These are phyloP conservation scores for Pyrrhosoma nymphula DNA, from an alignment of 2,888 invertebrate species.

Conservation along the genomic window DNA sequence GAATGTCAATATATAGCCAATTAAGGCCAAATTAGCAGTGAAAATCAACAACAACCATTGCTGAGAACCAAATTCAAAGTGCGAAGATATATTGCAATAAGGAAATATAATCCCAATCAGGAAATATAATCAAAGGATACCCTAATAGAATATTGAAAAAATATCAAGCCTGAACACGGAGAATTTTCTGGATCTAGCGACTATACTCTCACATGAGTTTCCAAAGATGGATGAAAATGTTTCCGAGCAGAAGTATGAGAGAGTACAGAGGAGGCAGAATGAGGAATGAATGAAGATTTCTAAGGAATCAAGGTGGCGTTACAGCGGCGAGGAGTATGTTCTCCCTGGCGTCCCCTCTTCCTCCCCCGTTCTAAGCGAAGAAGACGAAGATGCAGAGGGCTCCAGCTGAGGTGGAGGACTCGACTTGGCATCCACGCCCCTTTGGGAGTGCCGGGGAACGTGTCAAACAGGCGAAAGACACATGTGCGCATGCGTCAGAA, in stretches of 20 bases:
- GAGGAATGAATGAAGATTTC: background rate
- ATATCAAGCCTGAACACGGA: too few species aligned
- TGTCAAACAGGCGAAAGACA: background rate
- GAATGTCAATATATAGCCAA: too few species aligned
- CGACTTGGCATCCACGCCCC: background rate
- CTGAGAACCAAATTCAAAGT: too few species aligned
- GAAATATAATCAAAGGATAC: too few species aligned
- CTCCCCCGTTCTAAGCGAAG: background rate
- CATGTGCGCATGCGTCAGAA: background rate
- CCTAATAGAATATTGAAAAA: too few species aligned
- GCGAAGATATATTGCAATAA: too few species aligned
- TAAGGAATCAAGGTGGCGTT: background rate
- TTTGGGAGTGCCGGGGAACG: background rate
- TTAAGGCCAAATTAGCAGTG: too few species aligned
- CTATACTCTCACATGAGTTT: too few species aligned
- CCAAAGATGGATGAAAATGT: too few species aligned
- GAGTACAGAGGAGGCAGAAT: background rate
- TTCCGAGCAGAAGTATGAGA: background rate
- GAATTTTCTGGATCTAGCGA: too few species aligned
- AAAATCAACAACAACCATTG: too few species aligned
- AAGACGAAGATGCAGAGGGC: background rate
- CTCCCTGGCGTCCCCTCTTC: background rate
- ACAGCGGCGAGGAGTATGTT: background rate
- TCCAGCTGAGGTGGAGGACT: background rate
- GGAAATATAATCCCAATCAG: too few species aligned